These are phyloP conservation scores for Pristionchus exspectatus DNA, from an alignment of 2,888 invertebrate species.

Conservation along the genomic window DNA sequence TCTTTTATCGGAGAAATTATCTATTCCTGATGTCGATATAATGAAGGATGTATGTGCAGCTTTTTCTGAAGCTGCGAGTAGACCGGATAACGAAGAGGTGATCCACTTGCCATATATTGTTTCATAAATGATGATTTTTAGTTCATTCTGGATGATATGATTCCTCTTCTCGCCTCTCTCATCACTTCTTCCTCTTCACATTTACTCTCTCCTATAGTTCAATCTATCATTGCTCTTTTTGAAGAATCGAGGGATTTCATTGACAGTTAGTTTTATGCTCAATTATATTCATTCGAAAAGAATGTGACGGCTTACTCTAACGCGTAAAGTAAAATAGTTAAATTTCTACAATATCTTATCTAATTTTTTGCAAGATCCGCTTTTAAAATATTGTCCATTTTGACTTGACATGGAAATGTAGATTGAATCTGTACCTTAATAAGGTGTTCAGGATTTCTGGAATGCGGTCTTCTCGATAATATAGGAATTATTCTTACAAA, in stretches of 20 bases:
- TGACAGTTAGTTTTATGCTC: background rate
- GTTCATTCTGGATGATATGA: slow-evolving; percentile 30
- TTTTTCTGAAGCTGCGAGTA: background rate
- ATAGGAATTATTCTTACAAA: background rate
- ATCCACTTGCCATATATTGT: background rate
- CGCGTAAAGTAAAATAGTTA: background rate
- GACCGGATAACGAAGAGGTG: slow-evolving; percentile 31
- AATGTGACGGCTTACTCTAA: background rate
- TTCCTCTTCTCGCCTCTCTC: background rate
- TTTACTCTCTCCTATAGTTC: background rate
- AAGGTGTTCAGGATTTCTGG: background rate
- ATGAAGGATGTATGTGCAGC: slow-evolving; percentile 1
- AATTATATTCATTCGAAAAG: background rate
- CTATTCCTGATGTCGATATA: slow-evolving; percentile 21
- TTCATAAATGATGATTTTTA: background rate
- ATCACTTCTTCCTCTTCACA: background rate
- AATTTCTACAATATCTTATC: too few species aligned
- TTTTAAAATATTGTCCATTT: too few species aligned
- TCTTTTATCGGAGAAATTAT: background rate
- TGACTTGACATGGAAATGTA: too few species aligned
- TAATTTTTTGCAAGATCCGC: too few species aligned
- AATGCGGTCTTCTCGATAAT: slow-evolving; percentile 14
- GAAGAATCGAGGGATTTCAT: slow-evolving; percentile 45
- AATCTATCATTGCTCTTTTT: background rate
- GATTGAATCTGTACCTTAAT: too few species aligned